These are phyloP conservation scores for Zaprionus inermis DNA, from an alignment of 1,140 invertebrate genomes.

Conservation along the genomic window DNA sequence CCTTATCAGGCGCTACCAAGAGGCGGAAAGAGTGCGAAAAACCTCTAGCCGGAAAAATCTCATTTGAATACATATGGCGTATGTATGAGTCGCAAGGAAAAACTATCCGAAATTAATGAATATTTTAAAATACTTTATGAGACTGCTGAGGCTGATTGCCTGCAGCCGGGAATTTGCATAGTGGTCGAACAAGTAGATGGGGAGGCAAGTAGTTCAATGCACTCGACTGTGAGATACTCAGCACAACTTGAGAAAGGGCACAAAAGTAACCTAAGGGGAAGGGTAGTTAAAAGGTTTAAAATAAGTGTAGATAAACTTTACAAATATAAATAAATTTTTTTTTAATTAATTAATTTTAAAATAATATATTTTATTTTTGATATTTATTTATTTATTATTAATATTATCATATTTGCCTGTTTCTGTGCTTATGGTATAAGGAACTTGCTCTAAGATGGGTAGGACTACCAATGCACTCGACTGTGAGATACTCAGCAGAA, in stretches of 20 bases:
- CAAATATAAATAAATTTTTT: neutral
- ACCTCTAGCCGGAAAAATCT: constrained; percentile 70
- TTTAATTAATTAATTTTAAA: neutral
- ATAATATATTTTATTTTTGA: too few species aligned
- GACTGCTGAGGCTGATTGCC: constrained; percentile 37
- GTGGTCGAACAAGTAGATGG: neutral
- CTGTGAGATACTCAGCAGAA: neutral
- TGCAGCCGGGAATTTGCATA: constrained; percentile 24
- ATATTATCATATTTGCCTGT: too few species aligned
- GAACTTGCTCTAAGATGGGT: too few species aligned
- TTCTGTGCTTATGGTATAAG: too few species aligned
- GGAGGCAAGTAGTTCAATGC: neutral
- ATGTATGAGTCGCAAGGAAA: constrained; percentile 34
- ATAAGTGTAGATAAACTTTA: neutral
- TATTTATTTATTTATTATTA: too few species aligned
- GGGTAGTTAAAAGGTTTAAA: neutral
- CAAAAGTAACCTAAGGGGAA: neutral
- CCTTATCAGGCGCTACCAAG: constrained; percentile 68
- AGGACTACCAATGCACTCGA: neutral
- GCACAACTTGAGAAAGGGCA: neutral
- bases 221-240: neutral
- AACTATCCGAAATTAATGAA: constrained; percentile 70
- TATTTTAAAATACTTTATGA: constrained; percentile 79
- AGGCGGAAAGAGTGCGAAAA: constrained; percentile 74
- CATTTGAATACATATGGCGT: constrained; percentile 64